Evolutionary conservation across 2,797 vertebrate genomes (phyloP).

Genomic region (Eulemur albifrons): DNA sequence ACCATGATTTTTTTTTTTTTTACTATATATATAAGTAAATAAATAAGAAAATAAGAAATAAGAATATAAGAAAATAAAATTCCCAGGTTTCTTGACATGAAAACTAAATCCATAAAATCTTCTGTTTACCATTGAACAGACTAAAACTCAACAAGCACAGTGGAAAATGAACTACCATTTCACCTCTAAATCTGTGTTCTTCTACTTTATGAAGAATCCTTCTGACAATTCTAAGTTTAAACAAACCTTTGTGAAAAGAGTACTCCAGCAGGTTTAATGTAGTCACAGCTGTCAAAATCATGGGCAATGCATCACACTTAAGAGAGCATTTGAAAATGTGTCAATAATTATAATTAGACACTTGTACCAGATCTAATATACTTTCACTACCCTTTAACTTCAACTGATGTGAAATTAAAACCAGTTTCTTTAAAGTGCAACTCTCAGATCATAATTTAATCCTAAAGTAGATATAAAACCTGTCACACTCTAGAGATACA

Average conservation of each 20-base stretch:
- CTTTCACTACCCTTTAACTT: slow-evolving; percentile 68
- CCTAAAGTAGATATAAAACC: slow-evolving; percentile 50
- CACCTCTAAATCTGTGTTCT: slow-evolving; percentile 23
- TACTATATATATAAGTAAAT: no score
- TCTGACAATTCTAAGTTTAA: slow-evolving; percentile 63
- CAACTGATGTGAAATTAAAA: slow-evolving; percentile 65
- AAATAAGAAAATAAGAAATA: no score
- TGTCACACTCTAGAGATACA: background rate
- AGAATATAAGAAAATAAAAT: background rate
- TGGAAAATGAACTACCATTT: slow-evolving; percentile 17
- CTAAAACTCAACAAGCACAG: slow-evolving; percentile 45
- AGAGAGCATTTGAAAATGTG: slow-evolving; percentile 64
- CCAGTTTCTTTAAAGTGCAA: slow-evolving; percentile 55
- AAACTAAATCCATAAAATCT: slow-evolving; percentile 56
- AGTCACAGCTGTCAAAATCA: slow-evolving; percentile 58
- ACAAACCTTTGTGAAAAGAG: slow-evolving; percentile 50
- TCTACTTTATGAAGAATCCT: slow-evolving; percentile 42
- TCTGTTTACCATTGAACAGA: slow-evolving; percentile 57
- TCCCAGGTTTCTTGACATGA: slow-evolving; percentile 27
- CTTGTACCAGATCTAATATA: slow-evolving; percentile 56
- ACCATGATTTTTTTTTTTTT: background rate
- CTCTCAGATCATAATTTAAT: slow-evolving; percentile 64
- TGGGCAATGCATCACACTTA: slow-evolving; percentile 51
- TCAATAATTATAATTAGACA: slow-evolving; percentile 66
- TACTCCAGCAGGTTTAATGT: slow-evolving; percentile 30